Conservation (phyloP, 2,113 vertebrate genomes). For the Macquaria ambigua region DNA sequence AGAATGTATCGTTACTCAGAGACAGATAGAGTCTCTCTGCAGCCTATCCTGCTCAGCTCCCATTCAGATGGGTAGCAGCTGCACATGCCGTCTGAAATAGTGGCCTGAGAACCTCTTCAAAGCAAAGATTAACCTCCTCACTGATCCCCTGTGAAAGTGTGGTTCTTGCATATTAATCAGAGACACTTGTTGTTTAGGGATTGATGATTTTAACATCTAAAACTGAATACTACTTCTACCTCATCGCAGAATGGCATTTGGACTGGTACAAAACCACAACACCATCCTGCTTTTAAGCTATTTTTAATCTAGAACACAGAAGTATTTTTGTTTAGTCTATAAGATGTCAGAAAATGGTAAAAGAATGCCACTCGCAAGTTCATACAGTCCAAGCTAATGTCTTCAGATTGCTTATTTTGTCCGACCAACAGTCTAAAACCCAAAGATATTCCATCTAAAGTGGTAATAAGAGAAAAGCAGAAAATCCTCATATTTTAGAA, state of each 20-base stretch:
- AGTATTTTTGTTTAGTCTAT: neutral
- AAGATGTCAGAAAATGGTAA: neutral
- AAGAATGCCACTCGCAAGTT: too few relatives aligned
- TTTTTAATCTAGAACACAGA: neutral
- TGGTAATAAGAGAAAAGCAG: too few relatives aligned
- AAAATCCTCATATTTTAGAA: too few relatives aligned
- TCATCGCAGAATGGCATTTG: neutral
- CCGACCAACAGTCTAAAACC: neutral
- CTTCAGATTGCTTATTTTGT: neutral
- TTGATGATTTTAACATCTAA: slow-evolving; percentile 4
- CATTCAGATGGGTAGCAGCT: slow-evolving; percentile 43
- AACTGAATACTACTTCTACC: too few relatives aligned
- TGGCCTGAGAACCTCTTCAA: slow-evolving; percentile 43
- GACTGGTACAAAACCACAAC: neutral
- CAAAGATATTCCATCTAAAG: neutral
- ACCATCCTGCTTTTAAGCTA: neutral
- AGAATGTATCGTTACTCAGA: slow-evolving; percentile 75
- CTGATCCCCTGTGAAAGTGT: slow-evolving; percentile 5
- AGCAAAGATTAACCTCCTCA: slow-evolving; percentile 42
- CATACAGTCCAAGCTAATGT: neutral
- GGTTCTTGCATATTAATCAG: neutral
- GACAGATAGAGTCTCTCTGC: slow-evolving; percentile 58
- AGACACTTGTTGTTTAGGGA: neutral
- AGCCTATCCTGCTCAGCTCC: slow-evolving; percentile 38
- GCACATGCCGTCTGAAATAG: slow-evolving; percentile 31